A percentile compares a stretch with the other conserved stretches of the same genome.
These are phyloP conservation scores for Nymphalis urticae DNA, from an alignment of 2,888 invertebrate species.

Conservation along the genomic window DNA sequence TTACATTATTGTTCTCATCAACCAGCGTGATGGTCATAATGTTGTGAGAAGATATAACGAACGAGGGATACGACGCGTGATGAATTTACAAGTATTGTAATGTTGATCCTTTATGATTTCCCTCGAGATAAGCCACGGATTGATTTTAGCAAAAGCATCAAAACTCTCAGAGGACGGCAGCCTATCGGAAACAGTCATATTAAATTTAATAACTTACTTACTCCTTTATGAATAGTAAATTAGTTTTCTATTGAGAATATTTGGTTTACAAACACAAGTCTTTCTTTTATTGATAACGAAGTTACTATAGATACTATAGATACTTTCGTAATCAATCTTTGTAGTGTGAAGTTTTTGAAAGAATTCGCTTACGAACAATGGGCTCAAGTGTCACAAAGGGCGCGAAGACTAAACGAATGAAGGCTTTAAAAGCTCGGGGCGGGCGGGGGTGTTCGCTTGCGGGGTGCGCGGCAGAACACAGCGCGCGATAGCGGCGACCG, in stretches of 20 bases:
- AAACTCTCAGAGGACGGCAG: constrained; percentile 25
- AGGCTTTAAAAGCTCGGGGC: constrained; percentile 58
- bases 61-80: constrained; percentile 13
- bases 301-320: constrained; percentile 4
- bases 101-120: constrained; percentile 48
- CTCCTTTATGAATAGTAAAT: background rate
- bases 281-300: constrained; percentile 11
- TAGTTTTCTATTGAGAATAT: background rate
- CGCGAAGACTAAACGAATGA: constrained; percentile 76
- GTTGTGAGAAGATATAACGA: constrained; percentile 17
- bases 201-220: background rate
- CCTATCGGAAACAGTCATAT: background rate
- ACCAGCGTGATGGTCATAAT: constrained; percentile 18
- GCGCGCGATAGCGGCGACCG: constrained; percentile 71
- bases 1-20: constrained; percentile 16
- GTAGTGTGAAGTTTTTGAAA: constrained; percentile 40
- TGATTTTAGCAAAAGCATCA: constrained; percentile 42
- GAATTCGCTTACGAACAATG: constrained; percentile 71
- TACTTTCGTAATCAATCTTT: constrained; percentile 19
- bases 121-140: constrained; percentile 40
- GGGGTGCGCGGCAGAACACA: constrained; percentile 59
- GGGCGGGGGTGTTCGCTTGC: constrained; percentile 44
- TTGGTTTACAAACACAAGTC: background rate
- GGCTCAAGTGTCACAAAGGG: constrained; percentile 80
- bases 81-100: constrained; percentile 34